phyloP scores from a whole-genome alignment of 1,140 invertebrate genomes.

The Drosophila yakuba region DNA sequence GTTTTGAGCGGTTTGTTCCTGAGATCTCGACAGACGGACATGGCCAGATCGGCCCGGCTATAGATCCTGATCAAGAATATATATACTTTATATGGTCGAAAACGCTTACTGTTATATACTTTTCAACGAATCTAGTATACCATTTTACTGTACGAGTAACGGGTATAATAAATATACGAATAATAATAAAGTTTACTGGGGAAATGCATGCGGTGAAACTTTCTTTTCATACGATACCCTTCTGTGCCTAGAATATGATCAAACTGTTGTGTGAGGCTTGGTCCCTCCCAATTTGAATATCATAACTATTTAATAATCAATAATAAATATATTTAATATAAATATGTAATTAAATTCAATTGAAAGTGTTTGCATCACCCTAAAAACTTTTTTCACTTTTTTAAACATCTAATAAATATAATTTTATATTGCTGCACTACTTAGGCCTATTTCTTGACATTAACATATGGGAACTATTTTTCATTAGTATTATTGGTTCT shows the following conservation, averaged over 20 bases:
- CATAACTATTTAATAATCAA: neutral
- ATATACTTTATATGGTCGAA: too few species aligned
- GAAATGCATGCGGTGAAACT: conserved; percentile 55
- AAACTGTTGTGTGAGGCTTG: conserved; percentile 14
- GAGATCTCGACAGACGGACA: too few species aligned
- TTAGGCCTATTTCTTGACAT: neutral
- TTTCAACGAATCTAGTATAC: too few species aligned
- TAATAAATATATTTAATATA: neutral
- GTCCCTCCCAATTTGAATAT: neutral
- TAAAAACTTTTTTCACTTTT: too few species aligned
- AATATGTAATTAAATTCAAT: neutral
- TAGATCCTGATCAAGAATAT: too few species aligned
- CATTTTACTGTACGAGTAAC: too few species aligned
- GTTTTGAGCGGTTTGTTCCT: too few species aligned
- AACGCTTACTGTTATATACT: too few species aligned
- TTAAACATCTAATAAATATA: neutral
- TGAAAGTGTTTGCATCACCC: too few species aligned
- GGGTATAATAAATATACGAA: conserved; percentile 20
- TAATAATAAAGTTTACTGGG: conserved; percentile 56
- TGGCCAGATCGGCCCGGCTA: too few species aligned
- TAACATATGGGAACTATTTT: conserved; percentile 26
- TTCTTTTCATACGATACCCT: conserved; percentile 47
- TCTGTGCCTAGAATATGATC: conserved; percentile 18
- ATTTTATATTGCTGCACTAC: neutral
- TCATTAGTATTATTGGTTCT: conserved; percentile 4